Evolutionary conservation across 2,113 vertebrate species (phyloP).

Genomic region (Parotia lawesii): DNA sequence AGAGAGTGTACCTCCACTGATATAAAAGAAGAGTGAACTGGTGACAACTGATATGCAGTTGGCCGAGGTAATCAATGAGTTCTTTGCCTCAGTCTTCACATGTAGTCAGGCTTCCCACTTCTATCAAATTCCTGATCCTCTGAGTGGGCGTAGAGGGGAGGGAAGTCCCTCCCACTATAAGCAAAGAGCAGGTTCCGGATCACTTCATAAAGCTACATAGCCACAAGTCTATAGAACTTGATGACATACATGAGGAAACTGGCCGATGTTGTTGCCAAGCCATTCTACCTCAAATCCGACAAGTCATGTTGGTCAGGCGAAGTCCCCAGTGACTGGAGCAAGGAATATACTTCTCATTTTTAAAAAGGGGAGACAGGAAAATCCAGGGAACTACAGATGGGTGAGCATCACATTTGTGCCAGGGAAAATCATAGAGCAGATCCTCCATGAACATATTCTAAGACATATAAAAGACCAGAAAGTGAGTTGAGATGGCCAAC

Average conservation of each 20-base stretch:
- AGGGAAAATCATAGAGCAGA: neutral
- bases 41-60: neutral
- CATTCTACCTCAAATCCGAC: neutral
- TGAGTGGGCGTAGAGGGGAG: neutral
- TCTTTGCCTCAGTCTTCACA: neutral
- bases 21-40: neutral
- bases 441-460: neutral
- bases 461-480: neutral
- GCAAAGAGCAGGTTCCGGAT: neutral
- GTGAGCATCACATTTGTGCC: neutral
- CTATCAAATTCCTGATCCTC: neutral
- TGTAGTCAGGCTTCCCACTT: neutral
- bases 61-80: neutral
- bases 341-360: neutral
- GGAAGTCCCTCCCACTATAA: neutral
- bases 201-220: neutral
- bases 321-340: neutral
- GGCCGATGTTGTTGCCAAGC: neutral
- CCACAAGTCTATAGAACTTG: neutral
- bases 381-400: neutral
- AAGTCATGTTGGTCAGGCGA: neutral
- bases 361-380: neutral
- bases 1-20: neutral
- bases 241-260: neutral
- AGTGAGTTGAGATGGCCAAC: neutral